Evolutionary conservation across 2,888 invertebrate species (phyloP).

Genomic region (Osmoderma eremita): DNA sequence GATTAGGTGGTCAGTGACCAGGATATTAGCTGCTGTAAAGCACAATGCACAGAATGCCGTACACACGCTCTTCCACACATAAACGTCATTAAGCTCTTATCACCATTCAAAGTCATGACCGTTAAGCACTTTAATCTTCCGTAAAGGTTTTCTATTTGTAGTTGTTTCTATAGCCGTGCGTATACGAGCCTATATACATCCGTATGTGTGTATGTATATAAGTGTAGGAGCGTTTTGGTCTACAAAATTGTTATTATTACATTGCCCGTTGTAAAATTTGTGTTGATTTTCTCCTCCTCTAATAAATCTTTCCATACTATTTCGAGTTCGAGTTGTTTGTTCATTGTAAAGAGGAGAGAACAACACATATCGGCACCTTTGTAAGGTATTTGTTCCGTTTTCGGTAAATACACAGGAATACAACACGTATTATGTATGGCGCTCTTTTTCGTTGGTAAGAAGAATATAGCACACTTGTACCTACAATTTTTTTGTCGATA

Average conservation of each 20-base stretch:
- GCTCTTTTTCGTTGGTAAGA: too few relatives aligned
- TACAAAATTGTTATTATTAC: conserved; percentile 28
- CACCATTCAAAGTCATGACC: conserved; percentile 41
- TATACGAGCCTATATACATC: too few relatives aligned
- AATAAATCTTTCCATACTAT: neutral
- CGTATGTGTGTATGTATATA: conserved; percentile 31
- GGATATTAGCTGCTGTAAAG: conserved; percentile 43
- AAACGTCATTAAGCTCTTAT: conserved; percentile 35
- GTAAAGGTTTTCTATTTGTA: conserved; percentile 23
- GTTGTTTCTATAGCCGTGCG: conserved; percentile 32
- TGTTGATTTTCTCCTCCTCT: neutral
- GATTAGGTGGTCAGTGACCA: conserved; percentile 55
- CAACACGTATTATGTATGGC: too few relatives aligned
- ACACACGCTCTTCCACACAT: conserved; percentile 12
- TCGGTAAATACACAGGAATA: too few relatives aligned
- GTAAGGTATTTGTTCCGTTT: too few relatives aligned
- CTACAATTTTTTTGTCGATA: too few relatives aligned
- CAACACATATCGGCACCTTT: too few relatives aligned
- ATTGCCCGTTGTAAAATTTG: neutral
- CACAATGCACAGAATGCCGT: conserved; percentile 3
- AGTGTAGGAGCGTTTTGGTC: conserved; percentile 15
- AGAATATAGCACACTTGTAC: too few relatives aligned
- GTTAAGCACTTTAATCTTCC: conserved; percentile 31
- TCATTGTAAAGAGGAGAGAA: neutral
- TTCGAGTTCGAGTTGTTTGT: neutral